Conservation (phyloP, 2,113 vertebrate species). For the Sylvilagus bachmani region DNA sequence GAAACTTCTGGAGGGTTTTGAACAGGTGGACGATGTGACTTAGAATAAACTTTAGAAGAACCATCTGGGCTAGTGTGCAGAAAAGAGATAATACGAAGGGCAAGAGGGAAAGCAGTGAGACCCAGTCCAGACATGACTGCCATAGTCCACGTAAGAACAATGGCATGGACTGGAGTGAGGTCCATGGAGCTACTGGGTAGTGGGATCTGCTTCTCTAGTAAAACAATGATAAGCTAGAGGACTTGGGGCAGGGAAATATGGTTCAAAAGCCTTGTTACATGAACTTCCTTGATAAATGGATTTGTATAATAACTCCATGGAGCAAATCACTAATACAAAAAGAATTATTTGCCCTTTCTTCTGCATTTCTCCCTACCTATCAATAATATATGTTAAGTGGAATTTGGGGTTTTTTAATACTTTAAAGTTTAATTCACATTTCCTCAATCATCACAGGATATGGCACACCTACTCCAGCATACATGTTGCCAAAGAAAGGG, state of each 20-base stretch:
- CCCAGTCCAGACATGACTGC: not conserved
- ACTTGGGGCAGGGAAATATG: not conserved
- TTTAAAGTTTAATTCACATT: not conserved
- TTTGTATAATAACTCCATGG: not conserved
- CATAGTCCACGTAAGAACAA: not conserved
- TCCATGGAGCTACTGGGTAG: too few relatives aligned
- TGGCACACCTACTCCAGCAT: not conserved
- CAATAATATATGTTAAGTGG: conserved; percentile 17
- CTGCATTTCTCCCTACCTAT: not conserved
- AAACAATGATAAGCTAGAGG: not conserved
- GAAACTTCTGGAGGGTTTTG: not conserved
- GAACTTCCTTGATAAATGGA: not conserved
- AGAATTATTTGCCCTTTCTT: not conserved
- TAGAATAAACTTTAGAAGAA: not conserved
- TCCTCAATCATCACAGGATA: conserved; percentile 9
- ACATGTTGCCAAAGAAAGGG: conserved; percentile 1
- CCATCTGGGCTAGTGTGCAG: not conserved
- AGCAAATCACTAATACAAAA: not conserved
- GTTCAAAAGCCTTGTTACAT: not conserved
- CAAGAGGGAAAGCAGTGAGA: not conserved
- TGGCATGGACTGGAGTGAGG: not conserved
- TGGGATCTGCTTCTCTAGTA: not conserved
- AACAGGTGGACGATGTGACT: not conserved
- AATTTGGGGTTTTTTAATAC: conserved; percentile 15
- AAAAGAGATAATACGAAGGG: not conserved